Conservation (phyloP, 2,797 vertebrate genomes). For the Vultur gryphus region DNA sequence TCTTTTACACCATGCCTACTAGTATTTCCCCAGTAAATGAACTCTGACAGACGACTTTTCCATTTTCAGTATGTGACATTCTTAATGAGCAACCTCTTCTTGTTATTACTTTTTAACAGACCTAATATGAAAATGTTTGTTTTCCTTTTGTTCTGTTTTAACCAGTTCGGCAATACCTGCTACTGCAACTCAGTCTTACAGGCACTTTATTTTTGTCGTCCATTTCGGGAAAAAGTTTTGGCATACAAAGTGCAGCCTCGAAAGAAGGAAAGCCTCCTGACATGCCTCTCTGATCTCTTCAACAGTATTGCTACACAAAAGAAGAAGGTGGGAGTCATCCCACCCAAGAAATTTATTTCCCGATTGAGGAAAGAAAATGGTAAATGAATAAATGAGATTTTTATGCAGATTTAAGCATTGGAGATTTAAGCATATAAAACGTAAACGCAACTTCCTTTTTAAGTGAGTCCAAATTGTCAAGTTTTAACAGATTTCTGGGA, state of each 20-base stretch:
- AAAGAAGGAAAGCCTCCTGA: slow-evolving; percentile 90
- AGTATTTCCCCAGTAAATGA: not conserved
- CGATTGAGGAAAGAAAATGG: slow-evolving; percentile 91
- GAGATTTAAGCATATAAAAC: not conserved
- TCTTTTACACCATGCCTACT: not conserved
- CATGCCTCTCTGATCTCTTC: slow-evolving; percentile 90
- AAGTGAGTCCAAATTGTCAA: not conserved
- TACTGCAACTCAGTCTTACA: slow-evolving; percentile 95
- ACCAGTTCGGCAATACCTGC: slow-evolving; percentile 92
- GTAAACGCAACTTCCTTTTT: not conserved
- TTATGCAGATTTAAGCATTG: not conserved
- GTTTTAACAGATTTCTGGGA: not conserved
- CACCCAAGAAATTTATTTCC: slow-evolving; percentile 93
- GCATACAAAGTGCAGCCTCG: slow-evolving; percentile 91
- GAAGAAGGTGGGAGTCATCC: slow-evolving; percentile 94
- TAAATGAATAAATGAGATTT: slow-evolving; percentile 23
- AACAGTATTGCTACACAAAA: slow-evolving; percentile 94
- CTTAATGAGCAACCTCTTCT: not conserved
- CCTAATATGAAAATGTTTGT: not conserved
- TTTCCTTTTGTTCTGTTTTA: slow-evolving; percentile 3
- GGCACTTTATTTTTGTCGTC: slow-evolving; percentile 91
- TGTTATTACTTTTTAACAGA: not conserved
- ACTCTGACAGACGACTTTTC: not conserved
- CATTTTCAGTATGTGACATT: not conserved
- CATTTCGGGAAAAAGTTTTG: slow-evolving; percentile 91